A percentile compares a stretch with the other conserved stretches of the same genome.
These are phyloP conservation scores for Porites lutea DNA, from an alignment of 64 coral and sea anemone species.

Conservation along the genomic window DNA sequence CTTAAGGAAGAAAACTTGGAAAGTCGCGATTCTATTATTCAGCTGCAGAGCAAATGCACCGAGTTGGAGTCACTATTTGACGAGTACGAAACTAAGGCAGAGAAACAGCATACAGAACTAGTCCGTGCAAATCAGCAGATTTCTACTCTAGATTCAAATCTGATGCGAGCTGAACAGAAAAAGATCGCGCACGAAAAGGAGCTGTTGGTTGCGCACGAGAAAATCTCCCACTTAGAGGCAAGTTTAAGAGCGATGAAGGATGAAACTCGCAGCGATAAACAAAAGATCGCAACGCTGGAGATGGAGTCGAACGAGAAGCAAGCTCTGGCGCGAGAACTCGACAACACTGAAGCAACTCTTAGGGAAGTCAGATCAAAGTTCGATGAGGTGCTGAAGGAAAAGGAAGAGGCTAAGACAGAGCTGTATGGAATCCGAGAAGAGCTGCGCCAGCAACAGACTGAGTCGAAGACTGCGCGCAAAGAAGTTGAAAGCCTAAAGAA, in stretches of 20 bases:
- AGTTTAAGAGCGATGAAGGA: conserved; percentile 72
- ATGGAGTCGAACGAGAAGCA: conserved; percentile 79
- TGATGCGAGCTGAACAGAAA: conserved; percentile 75
- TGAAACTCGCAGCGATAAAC: conserved; percentile 78
- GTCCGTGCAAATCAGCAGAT: conserved; percentile 80
- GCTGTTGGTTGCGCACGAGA: conserved; percentile 70
- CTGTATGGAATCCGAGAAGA: conserved; percentile 67
- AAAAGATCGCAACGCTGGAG: conserved; percentile 84
- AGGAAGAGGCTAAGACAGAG: conserved; percentile 72
- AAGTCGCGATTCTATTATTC: conserved; percentile 56
- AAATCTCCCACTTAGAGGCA: conserved; percentile 70
- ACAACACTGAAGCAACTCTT: conserved; percentile 60
- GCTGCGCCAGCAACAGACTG: conserved; percentile 43
- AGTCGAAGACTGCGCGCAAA: conserved; percentile 74
- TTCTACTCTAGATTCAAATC: conserved; percentile 70
- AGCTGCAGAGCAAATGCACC: conserved; percentile 59
- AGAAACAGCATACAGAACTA: conserved; percentile 58
- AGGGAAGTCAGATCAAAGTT: conserved; percentile 69
- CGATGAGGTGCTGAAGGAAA: conserved; percentile 79
- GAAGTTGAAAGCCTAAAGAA: conserved; percentile 79
- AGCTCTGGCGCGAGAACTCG: conserved; percentile 52
- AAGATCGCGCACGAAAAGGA: conserved; percentile 82
- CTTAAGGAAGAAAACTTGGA: conserved; percentile 72
- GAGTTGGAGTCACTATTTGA: conserved; percentile 74
- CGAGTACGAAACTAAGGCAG: conserved; percentile 82